A percentile compares a stretch with the other conserved stretches of the same genome.
Conservation (phyloP, 2,888 invertebrate genomes). For the Halictus ligatus region DNA sequence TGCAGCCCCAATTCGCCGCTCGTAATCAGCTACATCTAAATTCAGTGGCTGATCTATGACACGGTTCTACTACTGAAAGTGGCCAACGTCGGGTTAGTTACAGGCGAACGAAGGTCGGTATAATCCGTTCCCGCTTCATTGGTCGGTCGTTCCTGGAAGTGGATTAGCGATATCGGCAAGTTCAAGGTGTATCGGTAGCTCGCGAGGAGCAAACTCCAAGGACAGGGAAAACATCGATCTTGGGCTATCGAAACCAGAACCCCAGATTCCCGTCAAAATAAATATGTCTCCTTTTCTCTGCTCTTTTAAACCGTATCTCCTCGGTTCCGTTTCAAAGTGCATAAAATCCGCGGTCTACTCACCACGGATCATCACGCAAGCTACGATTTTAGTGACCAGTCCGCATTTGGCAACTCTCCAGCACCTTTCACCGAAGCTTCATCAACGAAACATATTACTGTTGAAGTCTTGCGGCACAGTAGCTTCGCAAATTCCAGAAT, state of each 20-base stretch:
- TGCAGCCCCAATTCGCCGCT: constrained; percentile 1
- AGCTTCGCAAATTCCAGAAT: not conserved
- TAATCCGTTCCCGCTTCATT: constrained; percentile 8
- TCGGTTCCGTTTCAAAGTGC: no score
- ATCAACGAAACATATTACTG: not conserved
- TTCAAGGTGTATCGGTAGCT: not conserved
- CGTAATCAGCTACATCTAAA: constrained; percentile 17
- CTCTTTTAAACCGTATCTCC: no score
- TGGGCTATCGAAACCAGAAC: not conserved
- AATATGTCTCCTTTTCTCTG: not conserved
- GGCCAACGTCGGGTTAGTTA: not conserved
- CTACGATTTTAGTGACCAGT: not conserved
- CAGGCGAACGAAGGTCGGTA: not conserved
- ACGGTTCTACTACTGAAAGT: constrained; percentile 16
- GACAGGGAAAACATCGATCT: not conserved
- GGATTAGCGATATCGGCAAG: constrained; percentile 5
- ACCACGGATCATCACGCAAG: not conserved
- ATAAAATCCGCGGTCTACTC: not conserved
- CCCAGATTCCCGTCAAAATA: not conserved
- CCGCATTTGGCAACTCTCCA: not conserved
- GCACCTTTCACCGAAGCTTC: not conserved
- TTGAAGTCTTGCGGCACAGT: not conserved
- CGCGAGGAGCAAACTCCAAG: not conserved
- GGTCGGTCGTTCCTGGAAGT: not conserved
- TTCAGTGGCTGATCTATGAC: constrained; percentile 15